These are phyloP conservation scores for Zygaena filipendulae DNA, from an alignment of 2,888 invertebrate species.

Conservation along the genomic window DNA sequence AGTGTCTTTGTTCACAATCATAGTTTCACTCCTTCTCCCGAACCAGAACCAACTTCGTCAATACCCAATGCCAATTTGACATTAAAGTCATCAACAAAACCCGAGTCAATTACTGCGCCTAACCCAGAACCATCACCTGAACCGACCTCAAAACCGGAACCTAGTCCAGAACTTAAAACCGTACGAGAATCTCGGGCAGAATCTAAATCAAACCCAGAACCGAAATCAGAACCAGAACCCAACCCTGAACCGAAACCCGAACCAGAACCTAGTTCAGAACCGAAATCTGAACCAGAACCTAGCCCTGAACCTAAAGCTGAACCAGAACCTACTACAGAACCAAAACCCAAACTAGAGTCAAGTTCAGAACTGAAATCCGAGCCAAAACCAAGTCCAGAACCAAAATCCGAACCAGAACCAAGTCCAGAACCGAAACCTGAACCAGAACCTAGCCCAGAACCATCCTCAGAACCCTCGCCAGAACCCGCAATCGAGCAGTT, in stretches of 20 bases:
- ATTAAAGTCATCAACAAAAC: constrained; percentile 33
- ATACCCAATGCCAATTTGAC: constrained; percentile 34
- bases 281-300: constrained; percentile 54
- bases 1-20: too few species aligned
- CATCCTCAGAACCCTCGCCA: constrained; percentile 37
- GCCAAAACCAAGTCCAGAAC: constrained; percentile 30
- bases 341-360: constrained; percentile 44
- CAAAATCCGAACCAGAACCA: constrained; percentile 48
- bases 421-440: constrained; percentile 35
- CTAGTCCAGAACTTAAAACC: constrained; percentile 32
- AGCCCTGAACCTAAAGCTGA: constrained; percentile 43
- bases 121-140: constrained; percentile 34
- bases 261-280: constrained; percentile 41
- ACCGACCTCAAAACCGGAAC: constrained; percentile 33
- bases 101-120: constrained; percentile 42
- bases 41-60: constrained; percentile 30
- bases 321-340: constrained; percentile 41
- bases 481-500: constrained; percentile 48
- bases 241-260: constrained; percentile 35
- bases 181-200: constrained; percentile 34
- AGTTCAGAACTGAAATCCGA: constrained; percentile 38
- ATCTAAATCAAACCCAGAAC: constrained; percentile 31
- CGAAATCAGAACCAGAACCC: constrained; percentile 47
- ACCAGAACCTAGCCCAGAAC: constrained; percentile 37
- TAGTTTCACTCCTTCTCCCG: too few species aligned